phyloP scores from a whole-genome alignment of 1,140 invertebrate genomes.

The Vanessa tameamea region DNA sequence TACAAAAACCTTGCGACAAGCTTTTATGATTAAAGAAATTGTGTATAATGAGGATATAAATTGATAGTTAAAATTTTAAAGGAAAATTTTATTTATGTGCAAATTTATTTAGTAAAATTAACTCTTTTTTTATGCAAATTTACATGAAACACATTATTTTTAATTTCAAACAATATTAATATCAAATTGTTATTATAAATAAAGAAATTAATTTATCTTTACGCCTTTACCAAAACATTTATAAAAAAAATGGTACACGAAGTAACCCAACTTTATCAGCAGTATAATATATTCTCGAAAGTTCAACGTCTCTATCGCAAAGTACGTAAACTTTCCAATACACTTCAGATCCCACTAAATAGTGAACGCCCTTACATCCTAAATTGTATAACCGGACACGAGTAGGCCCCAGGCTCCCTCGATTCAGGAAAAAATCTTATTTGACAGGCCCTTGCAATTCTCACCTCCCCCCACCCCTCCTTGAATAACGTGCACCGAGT shows the following conservation, averaged over 20 bases:
- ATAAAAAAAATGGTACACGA: too few relatives aligned
- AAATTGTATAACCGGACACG: slow-evolving; percentile 71
- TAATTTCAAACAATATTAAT: too few relatives aligned
- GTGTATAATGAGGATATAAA: too few relatives aligned
- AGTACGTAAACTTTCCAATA: slow-evolving; percentile 1
- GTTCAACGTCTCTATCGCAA: neutral
- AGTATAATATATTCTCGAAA: neutral
- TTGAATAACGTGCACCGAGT: slow-evolving; percentile 38
- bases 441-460: slow-evolving; percentile 67
- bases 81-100: too few relatives aligned
- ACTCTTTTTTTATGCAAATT: too few relatives aligned
- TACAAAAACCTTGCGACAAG: too few relatives aligned
- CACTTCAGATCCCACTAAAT: slow-evolving; percentile 26
- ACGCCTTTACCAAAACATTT: too few relatives aligned
- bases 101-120: neutral
- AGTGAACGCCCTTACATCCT: slow-evolving; percentile 49
- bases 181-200: too few relatives aligned
- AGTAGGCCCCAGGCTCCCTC: slow-evolving; percentile 45
- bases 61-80: too few relatives aligned
- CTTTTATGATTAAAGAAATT: too few relatives aligned
- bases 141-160: too few relatives aligned
- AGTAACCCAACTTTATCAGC: neutral
- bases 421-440: slow-evolving; percentile 79
- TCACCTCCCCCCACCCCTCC: slow-evolving; percentile 54
- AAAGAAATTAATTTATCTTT: too few relatives aligned